Evolutionary conservation across 2,888 invertebrate genomes (phyloP).

Genomic region (Cyrtodaria siliqua): DNA sequence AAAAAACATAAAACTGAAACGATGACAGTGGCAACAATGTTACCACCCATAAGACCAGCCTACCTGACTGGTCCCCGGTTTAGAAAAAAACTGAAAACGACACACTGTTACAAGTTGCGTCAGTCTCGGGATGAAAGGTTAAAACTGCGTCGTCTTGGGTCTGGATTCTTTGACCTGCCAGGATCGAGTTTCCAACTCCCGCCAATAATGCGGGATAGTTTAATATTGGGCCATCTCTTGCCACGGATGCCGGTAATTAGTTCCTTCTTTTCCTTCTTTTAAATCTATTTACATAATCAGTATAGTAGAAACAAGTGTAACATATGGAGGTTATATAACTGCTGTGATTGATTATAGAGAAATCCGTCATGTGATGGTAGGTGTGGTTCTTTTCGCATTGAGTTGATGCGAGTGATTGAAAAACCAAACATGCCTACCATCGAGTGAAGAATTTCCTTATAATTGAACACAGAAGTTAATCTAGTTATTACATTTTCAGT

Average conservation of each 20-base stretch:
- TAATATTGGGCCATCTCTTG: slow-evolving; percentile 71
- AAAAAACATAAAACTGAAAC: slow-evolving; percentile 2
- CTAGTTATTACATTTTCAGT: too few relatives aligned
- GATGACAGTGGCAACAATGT: slow-evolving; percentile 53
- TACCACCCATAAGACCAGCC: slow-evolving; percentile 38
- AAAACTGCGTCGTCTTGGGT: slow-evolving; percentile 74
- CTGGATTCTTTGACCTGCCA: slow-evolving; percentile 66
- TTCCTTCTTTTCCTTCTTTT: not conserved
- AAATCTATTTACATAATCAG: too few relatives aligned
- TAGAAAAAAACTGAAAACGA: slow-evolving; percentile 53
- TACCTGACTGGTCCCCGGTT: slow-evolving; percentile 27
- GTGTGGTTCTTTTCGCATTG: too few relatives aligned
- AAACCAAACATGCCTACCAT: too few relatives aligned
- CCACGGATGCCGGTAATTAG: slow-evolving; percentile 65
- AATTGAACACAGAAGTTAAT: too few relatives aligned
- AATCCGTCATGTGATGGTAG: too few relatives aligned
- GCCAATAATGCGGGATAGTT: slow-evolving; percentile 71
- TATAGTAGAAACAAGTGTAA: too few relatives aligned
- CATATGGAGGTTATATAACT: too few relatives aligned
- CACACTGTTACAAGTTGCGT: slow-evolving; percentile 63
- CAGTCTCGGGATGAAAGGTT: slow-evolving; percentile 51
- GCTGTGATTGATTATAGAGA: too few relatives aligned
- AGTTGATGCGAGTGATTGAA: too few relatives aligned
- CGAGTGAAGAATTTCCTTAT: too few relatives aligned
- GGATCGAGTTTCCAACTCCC: slow-evolving; percentile 32